Base-by-base conservation (phyloP, 2,888 invertebrate species). In the Leptarthrus brevirostris region DNA sequence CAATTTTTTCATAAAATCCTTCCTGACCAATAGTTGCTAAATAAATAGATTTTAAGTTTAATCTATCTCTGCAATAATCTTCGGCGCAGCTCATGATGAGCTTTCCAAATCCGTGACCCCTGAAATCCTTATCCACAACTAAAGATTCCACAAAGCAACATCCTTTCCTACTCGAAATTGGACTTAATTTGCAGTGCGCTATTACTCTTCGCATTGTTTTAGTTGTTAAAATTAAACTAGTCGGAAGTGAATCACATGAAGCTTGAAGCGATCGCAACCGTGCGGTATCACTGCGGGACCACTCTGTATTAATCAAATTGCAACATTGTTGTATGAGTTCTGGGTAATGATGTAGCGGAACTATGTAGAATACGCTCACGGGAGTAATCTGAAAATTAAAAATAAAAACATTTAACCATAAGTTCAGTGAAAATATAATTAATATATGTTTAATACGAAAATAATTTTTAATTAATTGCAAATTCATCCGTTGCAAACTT, bases 131-230 rank as follows among this genome's bases (percentile, higher is more conserved):
- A 78, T 89, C 88, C 80, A 95, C 93, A 14, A 95, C 91, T 78
- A 95, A 94, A 44, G 93, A 91, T 86, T 94, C 93, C 72, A 95
- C 87, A 81, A 93, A 93, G 84, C 93, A 93, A 77, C 91, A 90
- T 76, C 90, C 87, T 76, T 86, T 87, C 79, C 90, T 88, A 79
- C 88, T 88, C 1, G 92, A 91, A 80, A 94, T 90, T 64, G 89
- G 84, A 56, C 92, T 91, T 74, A 95, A 86, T 86, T 94, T 94
- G 79, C 92, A 90, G 83, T 95, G 94, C 2, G 94, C 94, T 79
- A 94, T 86, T 52, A 94, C 89, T 70, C 85, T 81, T 76, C 86
- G 86, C 78, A 85, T 82, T 73, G 86, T 85, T 74, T 84, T 82
- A 74, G 89, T 86, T 74, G 93, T 85, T 75, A 94, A 85, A 79